Base-by-base conservation (phyloP, 53 echinoderm and acorn worm species). In the Luidia sarsii region DNA sequence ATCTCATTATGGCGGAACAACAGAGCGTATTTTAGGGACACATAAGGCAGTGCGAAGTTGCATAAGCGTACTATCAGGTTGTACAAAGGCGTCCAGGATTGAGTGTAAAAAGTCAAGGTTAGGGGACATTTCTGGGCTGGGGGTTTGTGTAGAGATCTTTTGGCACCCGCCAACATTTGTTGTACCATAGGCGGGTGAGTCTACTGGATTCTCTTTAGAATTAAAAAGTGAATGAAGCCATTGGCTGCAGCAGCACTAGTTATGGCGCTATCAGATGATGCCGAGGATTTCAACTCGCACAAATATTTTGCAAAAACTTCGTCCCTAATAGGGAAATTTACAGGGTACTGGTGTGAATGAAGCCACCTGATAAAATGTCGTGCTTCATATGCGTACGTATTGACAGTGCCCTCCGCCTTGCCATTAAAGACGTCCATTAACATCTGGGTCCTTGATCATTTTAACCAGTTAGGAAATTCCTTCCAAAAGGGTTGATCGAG, bases 181-280 rank as follows among this genome's bases (percentile, higher is more conserved):
- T 53, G 71, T 25, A 51, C 54, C 14, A 53, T n/a, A 14, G n/a
- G n/a, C n/a, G n/a, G 36, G 52, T 7, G 71, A 71, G 27, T 71
- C 50, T 50, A 71, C 71, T 9, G 71, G 53, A 31, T 53, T 71
- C 6, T 21, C 29, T 14, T 19, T 16, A 21, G 13, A n/a, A 34
- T 51, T 70, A 7, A 33, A 32, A 4, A 68, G 23, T 3, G 48
- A 48, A 50, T 69, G 20, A 25, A 69, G 18, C 69, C 50, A n/a
- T n/a, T n/a, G n/a, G n/a, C n/a, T n/a, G n/a, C n/a, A n/a, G n/a
- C n/a, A 69, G n/a, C 50, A 49, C 21, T 48, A 7, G 22, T 8
- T 37, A 43, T 5, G 32, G 16, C 53, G 10, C 3, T 19, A 32
- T 33, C 24, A 71, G 16, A 49, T 7, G 22, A 54, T 37, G n/a